phyloP scores from a whole-genome alignment of 2,113 vertebrate species.

The Uria lomvia region DNA sequence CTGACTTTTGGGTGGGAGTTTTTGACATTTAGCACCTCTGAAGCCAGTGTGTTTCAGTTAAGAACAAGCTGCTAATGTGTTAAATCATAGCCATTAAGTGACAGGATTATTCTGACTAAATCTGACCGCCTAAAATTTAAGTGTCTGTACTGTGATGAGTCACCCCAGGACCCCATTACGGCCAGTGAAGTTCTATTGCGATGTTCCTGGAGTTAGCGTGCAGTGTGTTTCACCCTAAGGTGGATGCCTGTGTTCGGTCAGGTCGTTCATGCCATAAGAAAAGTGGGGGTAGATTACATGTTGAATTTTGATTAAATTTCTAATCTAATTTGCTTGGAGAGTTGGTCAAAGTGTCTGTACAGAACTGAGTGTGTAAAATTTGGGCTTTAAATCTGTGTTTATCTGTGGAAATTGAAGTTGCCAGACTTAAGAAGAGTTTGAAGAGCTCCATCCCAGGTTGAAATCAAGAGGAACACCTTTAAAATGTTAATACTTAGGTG shows the following conservation, averaged over 20 bases:
- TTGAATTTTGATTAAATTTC: not conserved
- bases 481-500: not conserved
- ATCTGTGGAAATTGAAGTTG: not conserved
- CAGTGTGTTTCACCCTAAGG: not conserved
- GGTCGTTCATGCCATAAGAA: not conserved
- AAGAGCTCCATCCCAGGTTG: not conserved
- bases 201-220: not conserved
- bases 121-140: not conserved
- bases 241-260: not conserved
- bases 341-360: not conserved
- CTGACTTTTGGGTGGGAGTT: not conserved
- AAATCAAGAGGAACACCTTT: not conserved
- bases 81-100: not conserved
- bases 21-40: not conserved
- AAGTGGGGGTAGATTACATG: not conserved
- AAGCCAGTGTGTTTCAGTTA: not conserved
- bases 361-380: not conserved
- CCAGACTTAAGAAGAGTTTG: not conserved
- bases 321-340: not conserved
- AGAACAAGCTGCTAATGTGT: not conserved
- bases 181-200: not conserved
- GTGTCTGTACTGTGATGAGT: not conserved
- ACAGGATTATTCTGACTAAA: not conserved
- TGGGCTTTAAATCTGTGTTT: not conserved
- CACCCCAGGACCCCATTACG: accelerated